A percentile compares a stretch with the other conserved stretches of the same genome.
These are phyloP conservation scores for Strix occidentalis DNA, from an alignment of 2,797 vertebrate genomes.

Conservation along the genomic window DNA sequence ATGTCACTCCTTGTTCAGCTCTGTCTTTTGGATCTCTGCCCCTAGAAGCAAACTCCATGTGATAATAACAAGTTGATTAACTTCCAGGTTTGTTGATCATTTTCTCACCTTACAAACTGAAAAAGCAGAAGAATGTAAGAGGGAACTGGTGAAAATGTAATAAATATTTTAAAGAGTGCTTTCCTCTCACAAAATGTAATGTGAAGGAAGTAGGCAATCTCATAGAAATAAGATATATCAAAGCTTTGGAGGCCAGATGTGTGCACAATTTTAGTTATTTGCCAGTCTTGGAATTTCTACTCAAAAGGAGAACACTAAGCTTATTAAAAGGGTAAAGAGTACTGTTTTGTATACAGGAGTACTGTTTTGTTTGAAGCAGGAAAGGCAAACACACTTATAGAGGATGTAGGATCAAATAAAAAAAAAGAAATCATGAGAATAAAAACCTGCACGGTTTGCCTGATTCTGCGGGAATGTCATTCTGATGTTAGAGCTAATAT, in stretches of 20 bases:
- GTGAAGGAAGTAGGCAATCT: neutral
- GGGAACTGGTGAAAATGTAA: neutral
- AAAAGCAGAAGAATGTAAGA: neutral
- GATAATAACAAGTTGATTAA: neutral
- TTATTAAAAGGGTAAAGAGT: neutral
- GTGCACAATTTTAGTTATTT: neutral
- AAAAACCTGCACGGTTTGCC: neutral
- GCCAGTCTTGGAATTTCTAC: neutral
- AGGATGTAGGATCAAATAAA: neutral
- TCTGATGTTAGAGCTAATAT: neutral
- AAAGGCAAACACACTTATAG: neutral
- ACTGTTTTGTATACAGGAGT: too few species aligned
- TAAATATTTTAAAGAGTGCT: neutral
- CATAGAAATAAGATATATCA: neutral
- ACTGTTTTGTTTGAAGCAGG: neutral
- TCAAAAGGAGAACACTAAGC: neutral
- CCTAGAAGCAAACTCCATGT: neutral
- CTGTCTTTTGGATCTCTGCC: neutral
- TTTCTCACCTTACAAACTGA: neutral
- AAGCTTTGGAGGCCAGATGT: neutral
- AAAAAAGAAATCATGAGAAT: accelerated
- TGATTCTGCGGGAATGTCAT: neutral
- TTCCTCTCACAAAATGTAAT: neutral
- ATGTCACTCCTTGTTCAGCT: neutral
- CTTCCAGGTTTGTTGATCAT: neutral